Conservation (phyloP, 2,113 vertebrate species). For the Lepisosteus osseus region DNA sequence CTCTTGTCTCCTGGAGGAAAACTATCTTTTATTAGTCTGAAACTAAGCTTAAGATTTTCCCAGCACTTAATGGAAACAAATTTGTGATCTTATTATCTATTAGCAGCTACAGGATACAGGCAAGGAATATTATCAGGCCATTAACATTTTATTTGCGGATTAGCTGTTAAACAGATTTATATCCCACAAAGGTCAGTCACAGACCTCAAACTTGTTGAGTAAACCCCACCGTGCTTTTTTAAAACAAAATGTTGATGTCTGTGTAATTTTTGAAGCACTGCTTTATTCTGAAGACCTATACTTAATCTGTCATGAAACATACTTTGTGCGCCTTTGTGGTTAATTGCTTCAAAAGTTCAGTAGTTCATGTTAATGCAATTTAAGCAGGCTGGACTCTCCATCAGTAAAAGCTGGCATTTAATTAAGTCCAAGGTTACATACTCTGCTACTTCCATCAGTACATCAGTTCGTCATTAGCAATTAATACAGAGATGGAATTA, state of each 20-base stretch:
- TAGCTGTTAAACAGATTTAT: too few species aligned
- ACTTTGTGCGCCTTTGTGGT: slow-evolving; percentile 30
- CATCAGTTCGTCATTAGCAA: slow-evolving; percentile 76
- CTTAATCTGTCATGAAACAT: slow-evolving; percentile 63
- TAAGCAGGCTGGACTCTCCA: slow-evolving; percentile 79
- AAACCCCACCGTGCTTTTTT: not conserved
- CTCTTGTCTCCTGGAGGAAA: slow-evolving; percentile 10
- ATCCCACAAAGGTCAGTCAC: not conserved
- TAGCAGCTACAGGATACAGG: too few species aligned
- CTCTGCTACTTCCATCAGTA: slow-evolving; percentile 57
- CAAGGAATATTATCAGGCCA: too few species aligned
- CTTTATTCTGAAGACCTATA: slow-evolving; percentile 46
- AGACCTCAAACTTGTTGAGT: not conserved
- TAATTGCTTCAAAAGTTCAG: slow-evolving; percentile 85
- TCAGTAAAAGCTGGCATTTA: slow-evolving; percentile 84
- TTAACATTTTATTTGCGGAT: too few species aligned
- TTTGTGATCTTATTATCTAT: too few species aligned
- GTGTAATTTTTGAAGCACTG: not conserved
- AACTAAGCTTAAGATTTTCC: too few species aligned
- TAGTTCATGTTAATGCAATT: slow-evolving; percentile 80
- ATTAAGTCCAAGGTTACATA: slow-evolving; percentile 70
- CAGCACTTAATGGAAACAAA: too few species aligned
- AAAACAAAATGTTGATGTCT: not conserved
- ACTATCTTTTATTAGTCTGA: too few species aligned
- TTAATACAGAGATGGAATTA: slow-evolving; percentile 74